These are phyloP conservation scores for Trichogramma evanescens DNA, from an alignment of 2,888 invertebrate genomes.

Conservation along the genomic window DNA sequence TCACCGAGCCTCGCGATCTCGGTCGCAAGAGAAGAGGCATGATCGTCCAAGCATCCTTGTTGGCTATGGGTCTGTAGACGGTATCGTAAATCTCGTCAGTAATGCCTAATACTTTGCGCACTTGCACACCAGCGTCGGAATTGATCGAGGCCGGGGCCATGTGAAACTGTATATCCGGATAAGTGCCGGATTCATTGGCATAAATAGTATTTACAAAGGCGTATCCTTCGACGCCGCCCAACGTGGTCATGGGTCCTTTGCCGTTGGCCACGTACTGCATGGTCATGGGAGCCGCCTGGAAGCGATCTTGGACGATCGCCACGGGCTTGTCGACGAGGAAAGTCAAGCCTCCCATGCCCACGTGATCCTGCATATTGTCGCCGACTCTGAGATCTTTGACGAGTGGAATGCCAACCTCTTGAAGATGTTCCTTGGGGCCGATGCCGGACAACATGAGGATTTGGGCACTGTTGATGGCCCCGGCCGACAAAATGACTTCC, in stretches of 20 bases:
- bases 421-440: slow-evolving; percentile 65
- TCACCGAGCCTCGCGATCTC: slow-evolving; percentile 69
- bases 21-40: slow-evolving; percentile 79
- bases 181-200: slow-evolving; percentile 68
- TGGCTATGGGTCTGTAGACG: slow-evolving; percentile 73
- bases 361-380: slow-evolving; percentile 81
- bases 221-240: slow-evolving; percentile 81
- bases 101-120: slow-evolving; percentile 69
- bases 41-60: slow-evolving; percentile 74
- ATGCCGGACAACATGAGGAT: slow-evolving; percentile 86
- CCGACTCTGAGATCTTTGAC: slow-evolving; percentile 69
- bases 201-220: slow-evolving; percentile 81
- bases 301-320: slow-evolving; percentile 71
- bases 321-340: slow-evolving; percentile 78
- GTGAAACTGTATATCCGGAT: slow-evolving; percentile 87
- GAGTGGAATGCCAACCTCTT: slow-evolving; percentile 64
- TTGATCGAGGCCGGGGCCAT: slow-evolving; percentile 86
- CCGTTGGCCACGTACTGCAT: slow-evolving; percentile 74
- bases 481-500: slow-evolving; percentile 82
- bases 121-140: slow-evolving; percentile 69
- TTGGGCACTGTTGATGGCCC: slow-evolving; percentile 87
- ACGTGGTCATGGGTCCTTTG: slow-evolving; percentile 77
- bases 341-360: slow-evolving; percentile 76
- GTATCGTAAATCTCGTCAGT: slow-evolving; percentile 74
- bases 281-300: slow-evolving; percentile 70